Evolutionary conservation across 2,888 invertebrate species (phyloP).

Genomic region (Acronicta aceris): DNA sequence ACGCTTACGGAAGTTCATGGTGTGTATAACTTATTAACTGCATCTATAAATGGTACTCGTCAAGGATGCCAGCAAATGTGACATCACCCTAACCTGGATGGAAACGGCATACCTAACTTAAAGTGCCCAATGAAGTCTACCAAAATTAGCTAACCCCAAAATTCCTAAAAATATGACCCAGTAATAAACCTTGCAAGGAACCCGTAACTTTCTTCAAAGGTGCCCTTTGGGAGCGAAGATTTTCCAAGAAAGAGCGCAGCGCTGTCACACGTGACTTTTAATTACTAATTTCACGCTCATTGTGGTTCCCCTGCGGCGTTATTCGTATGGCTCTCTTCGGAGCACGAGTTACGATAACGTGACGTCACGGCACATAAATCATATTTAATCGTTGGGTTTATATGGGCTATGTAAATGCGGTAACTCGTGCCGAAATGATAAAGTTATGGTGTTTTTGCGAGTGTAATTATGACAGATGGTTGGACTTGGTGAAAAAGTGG

Average conservation of each 20-base stretch:
- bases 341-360: conserved; percentile 64
- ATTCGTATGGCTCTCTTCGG: conserved; percentile 66
- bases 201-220: conserved; percentile 43
- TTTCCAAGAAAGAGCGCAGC: conserved; percentile 63
- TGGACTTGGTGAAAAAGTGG: conserved; percentile 20
- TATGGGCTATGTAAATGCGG: conserved; percentile 68
- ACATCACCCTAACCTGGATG: too few relatives aligned
- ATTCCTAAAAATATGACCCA: conserved; percentile 44
- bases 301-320: conserved; percentile 74
- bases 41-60: too few relatives aligned
- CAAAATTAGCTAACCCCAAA: conserved; percentile 17
- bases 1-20: too few relatives aligned
- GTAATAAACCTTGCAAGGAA: conserved; percentile 31
- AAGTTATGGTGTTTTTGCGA: conserved; percentile 51
- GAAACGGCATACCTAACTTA: too few relatives aligned
- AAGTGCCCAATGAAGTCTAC: neutral
- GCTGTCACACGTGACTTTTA: conserved; percentile 79
- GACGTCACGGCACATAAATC: conserved; percentile 82
- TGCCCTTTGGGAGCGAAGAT: conserved; percentile 59
- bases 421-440: conserved; percentile 52
- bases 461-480: conserved; percentile 51
- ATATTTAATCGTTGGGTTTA: conserved; percentile 77
- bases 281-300: conserved; percentile 86
- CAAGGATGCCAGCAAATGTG: too few relatives aligned
- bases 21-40: too few relatives aligned